These are phyloP conservation scores for Malurus melanocephalus DNA, from an alignment of 2,113 vertebrate species.

Conservation along the genomic window DNA sequence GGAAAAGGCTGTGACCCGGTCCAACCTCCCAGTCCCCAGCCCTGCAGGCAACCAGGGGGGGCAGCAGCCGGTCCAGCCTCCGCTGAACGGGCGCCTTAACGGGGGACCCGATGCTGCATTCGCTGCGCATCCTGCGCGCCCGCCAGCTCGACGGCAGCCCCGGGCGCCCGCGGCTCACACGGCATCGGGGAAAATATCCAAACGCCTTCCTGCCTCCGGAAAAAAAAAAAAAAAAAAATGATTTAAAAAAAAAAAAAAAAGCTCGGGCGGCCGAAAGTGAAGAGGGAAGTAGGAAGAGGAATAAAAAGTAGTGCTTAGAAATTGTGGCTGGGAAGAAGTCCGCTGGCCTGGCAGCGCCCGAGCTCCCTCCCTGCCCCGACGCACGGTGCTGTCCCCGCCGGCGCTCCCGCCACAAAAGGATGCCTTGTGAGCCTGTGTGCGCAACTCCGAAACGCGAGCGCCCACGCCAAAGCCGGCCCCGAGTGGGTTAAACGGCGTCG, in stretches of 20 bases:
- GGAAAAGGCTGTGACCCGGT: too few relatives aligned
- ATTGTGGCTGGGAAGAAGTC: conserved; percentile 18
- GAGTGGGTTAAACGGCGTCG: conserved; percentile 56
- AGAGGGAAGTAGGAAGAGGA: conserved; percentile 47
- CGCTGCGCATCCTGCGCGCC: conserved; percentile 23
- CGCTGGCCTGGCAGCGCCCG: conserved; percentile 1
- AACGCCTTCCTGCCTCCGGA: neutral
- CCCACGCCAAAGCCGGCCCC: neutral
- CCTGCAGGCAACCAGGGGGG: conserved; percentile 44
- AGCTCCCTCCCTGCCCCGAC: neutral
- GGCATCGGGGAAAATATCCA: neutral
- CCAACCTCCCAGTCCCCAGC: too few relatives aligned
- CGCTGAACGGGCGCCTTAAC: conserved; percentile 10
- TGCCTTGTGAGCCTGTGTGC: neutral
- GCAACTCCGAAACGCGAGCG: neutral
- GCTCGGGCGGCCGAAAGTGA: neutral
- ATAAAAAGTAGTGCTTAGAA: conserved; percentile 48
- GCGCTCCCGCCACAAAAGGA: conserved; percentile 18
- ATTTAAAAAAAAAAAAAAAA: neutral
- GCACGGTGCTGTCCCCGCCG: neutral
- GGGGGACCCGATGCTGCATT: conserved; percentile 5
- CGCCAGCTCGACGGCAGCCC: neutral
- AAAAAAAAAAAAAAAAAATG: neutral
- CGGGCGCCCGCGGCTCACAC: neutral
- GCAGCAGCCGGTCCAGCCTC: conserved; percentile 1